Evolutionary conservation across 2,113 vertebrate species (phyloP), one percentile per base, ranked within the genome.

Genomic region (Salvelinus alpinus): DNA sequence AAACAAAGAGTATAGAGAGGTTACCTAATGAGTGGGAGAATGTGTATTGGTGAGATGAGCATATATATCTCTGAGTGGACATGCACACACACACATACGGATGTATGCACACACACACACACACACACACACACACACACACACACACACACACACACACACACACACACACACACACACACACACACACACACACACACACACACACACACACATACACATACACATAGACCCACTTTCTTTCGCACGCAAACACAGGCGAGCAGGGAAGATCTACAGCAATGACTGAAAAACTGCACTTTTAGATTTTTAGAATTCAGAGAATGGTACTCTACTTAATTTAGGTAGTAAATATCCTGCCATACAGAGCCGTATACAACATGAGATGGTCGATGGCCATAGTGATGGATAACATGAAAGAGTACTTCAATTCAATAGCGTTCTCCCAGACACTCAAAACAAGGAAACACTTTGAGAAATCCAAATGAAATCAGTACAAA

Each of bases 1-100:
- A 91, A 94, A 94, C 93, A 91, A 90, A 85, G 79, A 69, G 68
- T 70, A 34, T 75, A 79, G 70, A 84, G 64, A 81, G 82, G 82
- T 80, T 78, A 66, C 85, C 82, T 80, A 92, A 90, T 82, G 78
- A 84, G 82, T 80, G 66, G 22, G 16, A 88, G 83, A 88, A 80
- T 47, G 38, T 85, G 76, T 86, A 75, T 72, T 77, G 70, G 51
- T 75, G 75, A 84, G 79, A 83, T 76, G 78, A 83, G 60, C 75
- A 80, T 79, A 78, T 78, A 80, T 54, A 72, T 66, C 59, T 48
- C 38, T 44, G 64, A 64, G 64, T 5, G 27, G 20, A 48, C 27
- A 66, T 1, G 44, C 65, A 51, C 54, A 64, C 60, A 62, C 60
- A 62, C 60, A 62, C n/a, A 22, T 38, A 73, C 24, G 44, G 64